Base-by-base conservation (phyloP, 2,888 invertebrate species). In the Parascotia fuliginaria region DNA sequence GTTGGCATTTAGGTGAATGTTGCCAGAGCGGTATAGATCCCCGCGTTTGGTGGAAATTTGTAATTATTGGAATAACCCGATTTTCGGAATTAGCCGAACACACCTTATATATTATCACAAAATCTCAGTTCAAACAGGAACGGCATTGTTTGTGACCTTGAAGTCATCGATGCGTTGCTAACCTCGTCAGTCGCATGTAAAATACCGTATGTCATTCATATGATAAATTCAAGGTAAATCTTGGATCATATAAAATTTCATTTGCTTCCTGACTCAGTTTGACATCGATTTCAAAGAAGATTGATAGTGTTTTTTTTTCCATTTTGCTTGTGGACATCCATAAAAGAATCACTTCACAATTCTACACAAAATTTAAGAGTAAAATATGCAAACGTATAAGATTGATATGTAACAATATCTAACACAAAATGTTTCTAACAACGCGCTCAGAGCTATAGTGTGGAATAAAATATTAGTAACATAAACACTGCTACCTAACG, bases 91-190 rank as follows among this genome's bases (percentile, higher is more conserved):
- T n/a, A n/a, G n/a, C n/a, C n/a, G n/a, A n/a, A n/a, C n/a, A n/a
- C n/a, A n/a, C n/a, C n/a, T n/a, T n/a, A n/a, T n/a, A n/a, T n/a
- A n/a, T n/a, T n/a, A n/a, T n/a, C n/a, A n/a, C n/a, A n/a, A n/a
- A n/a, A n/a, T n/a, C n/a, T n/a, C n/a, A n/a, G n/a, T n/a, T n/a
- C n/a, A n/a, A n/a, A n/a, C n/a, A n/a, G n/a, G 7, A 12, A 19
- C 9, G 13, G 38, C 46, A 22, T 45, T 41, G 19, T 40, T 41
- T 28, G 37, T 42, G 36, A 57, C 63, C 56, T 57, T 51, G 50
- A 36, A 54, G 49, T 53, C 63, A 66, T 45, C 47, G 56, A 63
- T 49, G 63, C 64, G 57, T 66, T 66, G 33, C 52, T 32, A 37
- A 60, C 63, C 57, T 62, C 47, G 54, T 37, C 29, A 36, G 47